Evolutionary conservation across 1,140 invertebrate genomes (phyloP), one percentile per base, ranked within the genome.

Genomic region (Hetaerina americana): DNA sequence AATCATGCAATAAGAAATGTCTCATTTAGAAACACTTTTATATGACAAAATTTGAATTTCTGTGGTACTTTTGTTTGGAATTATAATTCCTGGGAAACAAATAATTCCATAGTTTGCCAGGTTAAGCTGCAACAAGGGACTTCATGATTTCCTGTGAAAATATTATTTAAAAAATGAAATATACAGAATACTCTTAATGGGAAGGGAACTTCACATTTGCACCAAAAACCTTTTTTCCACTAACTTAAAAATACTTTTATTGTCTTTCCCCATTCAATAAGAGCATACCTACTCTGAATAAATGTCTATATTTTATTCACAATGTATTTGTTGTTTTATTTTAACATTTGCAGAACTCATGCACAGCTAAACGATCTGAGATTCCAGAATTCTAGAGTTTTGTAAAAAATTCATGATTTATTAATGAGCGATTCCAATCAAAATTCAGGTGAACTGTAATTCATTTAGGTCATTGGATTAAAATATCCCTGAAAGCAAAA

Each of bases 241-340:
- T 57, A 57, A 57, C 40, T 57, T 18, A 57, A 6, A 40, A 57
- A 57, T 18, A 2, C 2, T 57, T 57, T 57, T n/a, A 57, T 57
- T 57, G 40, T 57, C 40, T 57, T 57, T 57, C 40, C 40, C 40
- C 40, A 57, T 18, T 57, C 22, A 57, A 18, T 57, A 57, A 57
- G 18, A 40, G n/a, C n/a, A n/a, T n/a, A n/a, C 31, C 6, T 40
- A 57, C 40, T 57, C 15, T 57, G 40, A 57, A 57, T 57, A 57
- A 57, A 57, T 57, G 40, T 57, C 40, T 57, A 57, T 57, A 57
- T 57, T 57, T 57, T 57, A 57, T 57, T 57, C 40, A 57, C 40
- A 57, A 57, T 57, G 40, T 57, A 57, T 18, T 18, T 10, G 40
- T 57, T 57, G 40, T 57, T 57, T 57, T n/a, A 57, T 57, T 57